Conservation (phyloP, 2,888 invertebrate species). For the Hydropsyche betteni region DNA sequence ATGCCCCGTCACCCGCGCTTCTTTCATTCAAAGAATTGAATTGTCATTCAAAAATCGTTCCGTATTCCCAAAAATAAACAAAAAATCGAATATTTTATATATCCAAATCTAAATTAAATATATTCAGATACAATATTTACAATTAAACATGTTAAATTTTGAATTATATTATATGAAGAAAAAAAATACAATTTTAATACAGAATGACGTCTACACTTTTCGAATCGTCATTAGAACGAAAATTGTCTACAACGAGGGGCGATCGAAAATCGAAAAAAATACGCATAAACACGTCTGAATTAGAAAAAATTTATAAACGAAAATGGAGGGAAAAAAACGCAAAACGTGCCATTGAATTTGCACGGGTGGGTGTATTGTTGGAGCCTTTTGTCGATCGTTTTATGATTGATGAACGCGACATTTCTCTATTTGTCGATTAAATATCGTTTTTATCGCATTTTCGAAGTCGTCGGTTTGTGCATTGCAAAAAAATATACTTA, state of each 20-base stretch:
- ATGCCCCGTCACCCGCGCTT: constrained; percentile 30
- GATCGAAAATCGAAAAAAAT: neutral
- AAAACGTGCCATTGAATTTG: constrained; percentile 34
- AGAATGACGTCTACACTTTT: no score
- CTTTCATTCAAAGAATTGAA: no score
- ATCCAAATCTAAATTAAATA: no score
- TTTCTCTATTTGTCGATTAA: constrained; percentile 45
- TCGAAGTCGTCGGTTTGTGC: no score
- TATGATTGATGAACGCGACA: constrained; percentile 47
- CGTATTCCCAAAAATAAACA: no score
- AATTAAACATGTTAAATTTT: no score
- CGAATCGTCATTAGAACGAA: neutral
- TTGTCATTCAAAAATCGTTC: no score
- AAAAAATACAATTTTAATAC: no score
- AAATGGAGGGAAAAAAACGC: neutral
- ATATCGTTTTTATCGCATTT: constrained; percentile 34
- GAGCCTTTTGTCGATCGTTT: constrained; percentile 28
- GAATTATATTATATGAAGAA: no score
- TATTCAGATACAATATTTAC: no score
- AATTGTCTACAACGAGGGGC: constrained; percentile 12
- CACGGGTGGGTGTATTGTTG: constrained; percentile 40
- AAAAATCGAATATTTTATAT: no score
- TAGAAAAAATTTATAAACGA: neutral
- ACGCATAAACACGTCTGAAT: neutral
- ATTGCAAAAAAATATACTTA: no score